phyloP scores from a whole-genome alignment of 2,113 vertebrate species.

The Clinocottus analis region DNA sequence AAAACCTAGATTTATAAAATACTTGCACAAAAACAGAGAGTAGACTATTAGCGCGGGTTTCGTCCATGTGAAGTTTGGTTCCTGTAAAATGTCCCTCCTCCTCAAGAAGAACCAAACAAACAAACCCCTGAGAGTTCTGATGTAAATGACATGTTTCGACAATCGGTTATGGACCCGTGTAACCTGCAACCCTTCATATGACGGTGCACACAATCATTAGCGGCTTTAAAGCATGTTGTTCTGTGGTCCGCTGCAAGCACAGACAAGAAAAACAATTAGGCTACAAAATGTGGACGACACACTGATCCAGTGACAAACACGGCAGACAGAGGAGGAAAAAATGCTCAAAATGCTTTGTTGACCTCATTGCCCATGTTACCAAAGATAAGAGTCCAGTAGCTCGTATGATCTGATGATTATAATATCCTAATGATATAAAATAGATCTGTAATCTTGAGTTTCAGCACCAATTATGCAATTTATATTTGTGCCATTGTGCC shows the following conservation, averaged over 20 bases:
- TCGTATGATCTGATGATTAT: no score
- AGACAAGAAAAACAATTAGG: conserved; percentile 31
- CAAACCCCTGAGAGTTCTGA: neutral
- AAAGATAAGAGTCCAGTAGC: no score
- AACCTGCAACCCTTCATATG: neutral
- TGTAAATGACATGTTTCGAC: conserved; percentile 34
- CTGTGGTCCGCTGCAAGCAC: conserved; percentile 27
- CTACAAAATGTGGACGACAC: conserved; percentile 3
- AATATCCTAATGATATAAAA: no score
- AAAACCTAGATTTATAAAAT: neutral
- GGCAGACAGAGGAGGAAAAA: neutral
- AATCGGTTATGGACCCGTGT: conserved; percentile 21
- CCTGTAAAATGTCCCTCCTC: neutral
- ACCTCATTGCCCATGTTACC: no score
- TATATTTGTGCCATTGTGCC: neutral
- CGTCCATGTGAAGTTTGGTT: neutral
- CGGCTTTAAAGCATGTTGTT: conserved; percentile 17
- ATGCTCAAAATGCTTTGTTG: neutral
- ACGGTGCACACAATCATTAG: conserved; percentile 40
- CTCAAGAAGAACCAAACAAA: neutral
- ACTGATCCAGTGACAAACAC: conserved; percentile 19
- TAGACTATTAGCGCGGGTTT: neutral
- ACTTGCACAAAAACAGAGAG: neutral
- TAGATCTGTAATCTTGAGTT: neutral
- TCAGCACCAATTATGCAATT: neutral